Percentiles rank a stretch among this genome's conserved stretches.
Evolutionary conservation across 2,113 vertebrate species (phyloP).

Genomic region (Cyanistes caeruleus): DNA sequence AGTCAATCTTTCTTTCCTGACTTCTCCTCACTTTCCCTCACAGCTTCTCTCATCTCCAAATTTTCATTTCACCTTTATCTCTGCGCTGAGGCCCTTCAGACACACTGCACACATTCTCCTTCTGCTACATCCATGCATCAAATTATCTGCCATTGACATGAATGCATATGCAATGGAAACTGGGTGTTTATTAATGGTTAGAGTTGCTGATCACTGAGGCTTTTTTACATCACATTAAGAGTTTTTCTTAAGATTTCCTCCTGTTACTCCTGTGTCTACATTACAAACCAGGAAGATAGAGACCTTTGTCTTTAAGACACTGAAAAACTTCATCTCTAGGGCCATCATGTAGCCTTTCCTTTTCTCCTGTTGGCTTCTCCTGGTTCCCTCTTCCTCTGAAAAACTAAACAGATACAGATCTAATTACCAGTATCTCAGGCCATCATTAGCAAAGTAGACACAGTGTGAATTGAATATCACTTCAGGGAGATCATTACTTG

Average conservation of each 20-base stretch:
- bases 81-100: not conserved
- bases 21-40: not conserved
- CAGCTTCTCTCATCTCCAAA: not conserved
- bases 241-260: not conserved
- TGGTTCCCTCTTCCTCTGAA: not conserved
- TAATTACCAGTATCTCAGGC: slow-evolving; percentile 13
- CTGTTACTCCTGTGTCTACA: not conserved
- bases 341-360: not conserved
- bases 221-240: not conserved
- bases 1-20: not conserved
- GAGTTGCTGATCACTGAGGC: not conserved
- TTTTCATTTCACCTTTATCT: not conserved
- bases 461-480: not conserved
- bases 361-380: not conserved
- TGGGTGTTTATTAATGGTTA: not conserved
- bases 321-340: not conserved
- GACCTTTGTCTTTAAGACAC: not conserved
- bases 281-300: not conserved
- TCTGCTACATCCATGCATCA: not conserved
- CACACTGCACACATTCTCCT: not conserved
- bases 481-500: slow-evolving; percentile 23
- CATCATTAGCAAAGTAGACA: not conserved
- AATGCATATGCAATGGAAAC: not conserved
- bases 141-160: not conserved
- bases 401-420: not conserved